These are phyloP conservation scores for Apostichopus californicus DNA, from an alignment of 35 echinoderm and acorn worm genomes.

Conservation along the genomic window DNA sequence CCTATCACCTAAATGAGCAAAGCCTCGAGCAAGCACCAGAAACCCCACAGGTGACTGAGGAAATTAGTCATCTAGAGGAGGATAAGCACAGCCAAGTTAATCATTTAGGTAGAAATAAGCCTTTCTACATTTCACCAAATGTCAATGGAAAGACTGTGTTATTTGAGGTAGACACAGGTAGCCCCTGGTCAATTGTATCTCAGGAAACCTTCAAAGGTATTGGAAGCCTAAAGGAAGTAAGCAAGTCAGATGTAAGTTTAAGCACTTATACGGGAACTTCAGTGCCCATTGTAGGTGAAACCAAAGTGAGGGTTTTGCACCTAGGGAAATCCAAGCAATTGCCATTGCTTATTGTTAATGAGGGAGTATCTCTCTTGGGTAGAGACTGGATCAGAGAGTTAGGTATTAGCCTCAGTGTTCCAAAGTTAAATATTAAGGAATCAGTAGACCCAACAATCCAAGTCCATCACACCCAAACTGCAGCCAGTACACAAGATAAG, in stretches of 20 bases:
- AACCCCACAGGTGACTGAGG: not conserved
- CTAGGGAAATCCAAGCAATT: not conserved
- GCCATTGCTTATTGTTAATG: not conserved
- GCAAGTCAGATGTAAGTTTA: not conserved
- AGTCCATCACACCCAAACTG: too few species aligned
- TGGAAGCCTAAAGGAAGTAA: not conserved
- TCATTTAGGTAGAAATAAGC: constrained; percentile 2
- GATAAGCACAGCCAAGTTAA: not conserved
- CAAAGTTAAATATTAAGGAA: not conserved
- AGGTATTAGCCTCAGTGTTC: not conserved
- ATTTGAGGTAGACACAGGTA: constrained; percentile 58
- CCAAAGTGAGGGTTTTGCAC: not conserved
- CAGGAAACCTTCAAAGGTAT: not conserved
- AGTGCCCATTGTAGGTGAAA: constrained; percentile 33
- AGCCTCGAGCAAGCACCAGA: not conserved
- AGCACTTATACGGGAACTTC: constrained; percentile 23
- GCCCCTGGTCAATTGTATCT: constrained; percentile 49
- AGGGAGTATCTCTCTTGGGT: constrained; percentile 14
- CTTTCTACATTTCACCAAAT: not conserved
- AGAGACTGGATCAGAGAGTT: constrained; percentile 36
- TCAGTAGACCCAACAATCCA: too few species aligned
- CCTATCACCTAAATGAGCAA: constrained; percentile 1
- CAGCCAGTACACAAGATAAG: not conserved
- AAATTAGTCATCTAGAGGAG: constrained; percentile 29
- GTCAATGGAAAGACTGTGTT: not conserved